These are phyloP conservation scores for Micrasema minimum DNA, from an alignment of 1,140 invertebrate genomes.

Conservation along the genomic window DNA sequence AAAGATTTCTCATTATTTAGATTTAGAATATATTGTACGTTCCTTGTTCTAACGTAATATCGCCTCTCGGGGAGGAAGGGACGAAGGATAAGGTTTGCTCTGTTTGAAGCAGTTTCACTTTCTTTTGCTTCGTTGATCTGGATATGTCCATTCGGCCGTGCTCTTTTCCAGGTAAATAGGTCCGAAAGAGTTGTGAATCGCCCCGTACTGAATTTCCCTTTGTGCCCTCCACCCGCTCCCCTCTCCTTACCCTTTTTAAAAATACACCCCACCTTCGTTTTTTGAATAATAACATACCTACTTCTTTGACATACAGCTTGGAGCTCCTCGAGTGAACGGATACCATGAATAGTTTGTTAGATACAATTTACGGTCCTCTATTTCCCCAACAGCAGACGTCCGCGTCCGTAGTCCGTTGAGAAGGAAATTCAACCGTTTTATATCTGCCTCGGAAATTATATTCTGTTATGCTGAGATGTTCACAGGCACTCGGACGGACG, in stretches of 20 bases:
- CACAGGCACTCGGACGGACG: too few relatives aligned
- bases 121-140: constrained; percentile 48
- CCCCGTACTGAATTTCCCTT: constrained; percentile 43
- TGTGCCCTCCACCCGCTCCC: constrained; percentile 26
- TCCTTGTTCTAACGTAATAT: too few relatives aligned
- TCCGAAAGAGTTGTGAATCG: constrained; percentile 51
- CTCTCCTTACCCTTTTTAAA: not conserved
- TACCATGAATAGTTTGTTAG: constrained; percentile 41
- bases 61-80: too few relatives aligned
- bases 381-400: constrained; percentile 16
- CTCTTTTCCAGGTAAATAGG: constrained; percentile 51
- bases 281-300: constrained; percentile 51
- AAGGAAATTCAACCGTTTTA: not conserved
- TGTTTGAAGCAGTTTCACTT: constrained; percentile 35
- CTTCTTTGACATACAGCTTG: constrained; percentile 48
- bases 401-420: too few relatives aligned
- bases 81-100: not conserved
- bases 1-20: too few relatives aligned
- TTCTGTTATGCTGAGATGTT: too few relatives aligned
- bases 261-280: constrained; percentile 31
- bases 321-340: constrained; percentile 22
- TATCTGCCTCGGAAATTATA: too few relatives aligned
- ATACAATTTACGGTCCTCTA: constrained; percentile 38
- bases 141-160: constrained; percentile 49
- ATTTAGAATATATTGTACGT: too few relatives aligned